Conservation (phyloP, 2,888 invertebrate species). For the Magallana nippona region DNA sequence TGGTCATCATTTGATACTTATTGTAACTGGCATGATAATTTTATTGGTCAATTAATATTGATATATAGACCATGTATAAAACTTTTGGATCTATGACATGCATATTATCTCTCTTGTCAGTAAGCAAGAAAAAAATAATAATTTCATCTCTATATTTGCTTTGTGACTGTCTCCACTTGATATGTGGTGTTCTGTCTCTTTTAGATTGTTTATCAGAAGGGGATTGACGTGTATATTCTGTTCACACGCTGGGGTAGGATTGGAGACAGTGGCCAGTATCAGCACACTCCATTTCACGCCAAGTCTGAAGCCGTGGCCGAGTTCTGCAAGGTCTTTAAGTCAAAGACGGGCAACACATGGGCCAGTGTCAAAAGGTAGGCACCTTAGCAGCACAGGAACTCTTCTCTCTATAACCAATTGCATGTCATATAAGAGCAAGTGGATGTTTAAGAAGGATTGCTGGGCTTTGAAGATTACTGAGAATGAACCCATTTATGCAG, state of each 20-base stretch:
- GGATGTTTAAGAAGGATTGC: neutral
- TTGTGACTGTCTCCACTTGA: no score
- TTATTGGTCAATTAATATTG: neutral
- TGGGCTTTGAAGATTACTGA: no score
- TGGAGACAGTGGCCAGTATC: conserved; percentile 81
- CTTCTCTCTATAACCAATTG: neutral
- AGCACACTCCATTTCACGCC: conserved; percentile 81
- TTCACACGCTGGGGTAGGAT: conserved; percentile 83
- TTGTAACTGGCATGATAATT: neutral
- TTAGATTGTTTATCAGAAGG: conserved; percentile 79
- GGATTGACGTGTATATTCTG: conserved; percentile 81
- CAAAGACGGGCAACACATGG: conserved; percentile 82
- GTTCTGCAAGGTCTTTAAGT: conserved; percentile 81
- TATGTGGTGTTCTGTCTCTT: conserved; percentile 16
- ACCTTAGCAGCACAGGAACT: no score
- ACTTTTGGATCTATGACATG: no score
- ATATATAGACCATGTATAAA: neutral
- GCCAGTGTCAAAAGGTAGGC: conserved; percentile 76
- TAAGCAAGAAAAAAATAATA: no score
- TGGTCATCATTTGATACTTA: neutral
- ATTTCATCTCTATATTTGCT: no score
- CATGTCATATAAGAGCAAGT: neutral
- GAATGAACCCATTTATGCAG: no score
- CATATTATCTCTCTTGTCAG: no score
- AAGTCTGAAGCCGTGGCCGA: conserved; percentile 81